Evolutionary conservation across 2,888 invertebrate species (phyloP).

Genomic region (Leistus spinibarbis): DNA sequence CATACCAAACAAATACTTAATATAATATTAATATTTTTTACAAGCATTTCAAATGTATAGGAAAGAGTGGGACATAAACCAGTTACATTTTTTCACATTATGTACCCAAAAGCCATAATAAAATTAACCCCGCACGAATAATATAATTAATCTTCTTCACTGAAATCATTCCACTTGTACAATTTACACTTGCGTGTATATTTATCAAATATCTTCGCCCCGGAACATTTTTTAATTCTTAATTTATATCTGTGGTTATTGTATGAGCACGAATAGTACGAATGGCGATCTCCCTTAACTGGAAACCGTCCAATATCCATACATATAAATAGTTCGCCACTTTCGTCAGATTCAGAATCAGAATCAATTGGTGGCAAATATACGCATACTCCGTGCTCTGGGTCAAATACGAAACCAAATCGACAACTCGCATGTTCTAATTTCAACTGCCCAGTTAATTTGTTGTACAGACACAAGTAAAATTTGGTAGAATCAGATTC

Average conservation of each 20-base stretch:
- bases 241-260: constrained; percentile 52
- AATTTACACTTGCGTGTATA: constrained; percentile 47
- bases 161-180: not conserved
- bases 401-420: constrained; percentile 55
- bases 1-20: not conserved
- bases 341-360: constrained; percentile 25
- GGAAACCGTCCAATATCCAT: constrained; percentile 55
- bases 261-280: constrained; percentile 59
- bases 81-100: no score
- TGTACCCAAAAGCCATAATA: no score
- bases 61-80: no score
- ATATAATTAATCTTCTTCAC: constrained; percentile 16
- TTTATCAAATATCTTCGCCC: constrained; percentile 57
- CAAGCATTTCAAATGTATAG: no score
- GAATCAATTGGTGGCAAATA: constrained; percentile 1
- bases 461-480: constrained; percentile 62
- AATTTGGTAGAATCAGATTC: constrained; percentile 60
- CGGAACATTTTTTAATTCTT: constrained; percentile 56
- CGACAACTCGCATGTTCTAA: constrained; percentile 60
- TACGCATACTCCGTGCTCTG: constrained; percentile 54
- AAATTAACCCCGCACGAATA: not conserved
- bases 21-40: no score
- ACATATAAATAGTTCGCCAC: constrained; percentile 51
- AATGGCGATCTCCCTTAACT: constrained; percentile 55
- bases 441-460: constrained; percentile 59